Evolutionary conservation across 2,113 vertebrate genomes (phyloP).

Genomic region (Chroicocephalus ridibundus): DNA sequence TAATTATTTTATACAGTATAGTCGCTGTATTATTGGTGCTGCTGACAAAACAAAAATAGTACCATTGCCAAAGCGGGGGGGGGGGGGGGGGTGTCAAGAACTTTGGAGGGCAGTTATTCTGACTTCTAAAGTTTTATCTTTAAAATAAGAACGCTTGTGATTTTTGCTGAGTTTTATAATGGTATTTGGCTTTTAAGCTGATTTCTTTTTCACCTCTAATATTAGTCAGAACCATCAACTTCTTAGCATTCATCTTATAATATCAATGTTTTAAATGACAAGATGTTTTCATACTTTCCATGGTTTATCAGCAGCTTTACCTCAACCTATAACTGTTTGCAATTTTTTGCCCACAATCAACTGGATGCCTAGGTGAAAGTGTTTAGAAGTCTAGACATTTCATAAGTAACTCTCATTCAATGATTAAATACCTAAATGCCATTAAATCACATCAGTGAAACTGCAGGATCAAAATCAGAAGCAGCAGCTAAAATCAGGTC

Average conservation of each 20-base stretch:
- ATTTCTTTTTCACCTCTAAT: neutral
- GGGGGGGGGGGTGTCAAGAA: neutral
- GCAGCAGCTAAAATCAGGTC: neutral
- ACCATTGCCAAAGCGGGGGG: neutral
- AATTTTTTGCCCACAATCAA: neutral
- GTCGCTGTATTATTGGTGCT: conserved; percentile 36
- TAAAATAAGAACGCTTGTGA: neutral
- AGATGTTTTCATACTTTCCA: neutral
- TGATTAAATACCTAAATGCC: neutral
- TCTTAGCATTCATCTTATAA: neutral
- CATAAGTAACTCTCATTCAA: neutral
- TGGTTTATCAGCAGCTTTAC: neutral
- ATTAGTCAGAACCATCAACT: neutral
- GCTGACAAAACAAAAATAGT: conserved; percentile 68
- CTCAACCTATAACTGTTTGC: neutral
- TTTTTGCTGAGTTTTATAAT: neutral
- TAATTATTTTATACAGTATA: conserved; percentile 70
- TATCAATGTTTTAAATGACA: neutral
- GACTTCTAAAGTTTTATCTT: conserved; percentile 27
- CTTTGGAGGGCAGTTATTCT: neutral
- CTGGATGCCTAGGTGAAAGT: neutral
- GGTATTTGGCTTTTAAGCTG: neutral
- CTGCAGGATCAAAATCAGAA: neutral
- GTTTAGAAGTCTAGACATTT: neutral
- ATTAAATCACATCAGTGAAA: neutral